These are phyloP conservation scores for Odontomachus brunneus DNA, from an alignment of 1,140 invertebrate species.

Conservation along the genomic window DNA sequence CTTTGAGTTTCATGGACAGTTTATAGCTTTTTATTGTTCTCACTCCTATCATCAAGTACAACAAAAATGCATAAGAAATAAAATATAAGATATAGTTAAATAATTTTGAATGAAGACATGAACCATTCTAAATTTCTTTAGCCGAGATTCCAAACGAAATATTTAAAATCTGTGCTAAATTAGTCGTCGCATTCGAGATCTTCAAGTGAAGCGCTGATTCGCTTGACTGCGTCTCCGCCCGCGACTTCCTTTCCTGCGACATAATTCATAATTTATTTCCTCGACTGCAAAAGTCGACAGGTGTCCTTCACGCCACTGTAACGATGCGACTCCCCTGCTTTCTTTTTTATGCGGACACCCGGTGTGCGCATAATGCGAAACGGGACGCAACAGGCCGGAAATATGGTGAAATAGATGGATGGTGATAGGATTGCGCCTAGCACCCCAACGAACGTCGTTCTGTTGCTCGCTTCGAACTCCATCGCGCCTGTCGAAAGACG, in stretches of 20 bases:
- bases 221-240: not conserved
- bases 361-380: constrained; percentile 62
- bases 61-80: no score
- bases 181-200: constrained; percentile 13
- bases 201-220: constrained; percentile 11
- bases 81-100: no score
- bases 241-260: constrained; percentile 1
- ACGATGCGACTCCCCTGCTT: not conserved
- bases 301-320: not conserved
- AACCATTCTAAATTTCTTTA: no score
- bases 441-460: constrained; percentile 11
- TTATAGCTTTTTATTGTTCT: no score
- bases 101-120: no score
- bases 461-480: constrained; percentile 12
- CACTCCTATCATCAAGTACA: no score
- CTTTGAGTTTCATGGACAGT: no score
- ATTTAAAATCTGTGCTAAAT: no score
- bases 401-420: constrained; percentile 72
- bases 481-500: constrained; percentile 18
- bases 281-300: constrained; percentile 10
- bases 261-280: constrained; percentile 20
- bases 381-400: constrained; percentile 73
- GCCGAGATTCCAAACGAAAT: no score
- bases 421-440: constrained; percentile 56
- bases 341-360: constrained; percentile 32